phyloP scores from a whole-genome alignment of 2,113 vertebrate genomes.

The Hemicordylus capensis region DNA sequence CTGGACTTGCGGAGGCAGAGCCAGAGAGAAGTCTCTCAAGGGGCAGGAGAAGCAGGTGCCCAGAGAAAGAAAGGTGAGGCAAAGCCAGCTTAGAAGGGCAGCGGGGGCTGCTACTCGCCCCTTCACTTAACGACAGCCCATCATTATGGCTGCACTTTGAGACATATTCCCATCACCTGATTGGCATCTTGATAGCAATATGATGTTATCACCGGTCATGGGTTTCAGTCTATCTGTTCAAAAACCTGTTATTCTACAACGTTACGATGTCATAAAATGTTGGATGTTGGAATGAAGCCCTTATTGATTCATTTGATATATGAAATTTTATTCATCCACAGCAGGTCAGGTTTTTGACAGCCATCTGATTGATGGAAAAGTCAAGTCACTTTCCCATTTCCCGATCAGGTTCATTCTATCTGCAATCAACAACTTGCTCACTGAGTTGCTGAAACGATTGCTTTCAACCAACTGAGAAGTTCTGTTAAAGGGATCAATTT shows the following conservation, averaged over 20 bases:
- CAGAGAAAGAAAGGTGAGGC: neutral
- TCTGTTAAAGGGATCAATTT: neutral
- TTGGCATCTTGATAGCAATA: neutral
- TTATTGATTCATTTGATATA: slow-evolving; percentile 1
- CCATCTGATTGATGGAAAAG: neutral
- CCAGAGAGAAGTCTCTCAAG: neutral
- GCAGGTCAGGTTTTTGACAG: slow-evolving; percentile 10
- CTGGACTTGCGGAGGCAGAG: neutral
- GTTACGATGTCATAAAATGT: neutral
- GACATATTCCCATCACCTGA: neutral
- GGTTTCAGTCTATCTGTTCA: neutral
- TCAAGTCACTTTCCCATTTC: neutral
- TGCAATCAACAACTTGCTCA: slow-evolving; percentile 6
- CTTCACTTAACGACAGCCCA: no score
- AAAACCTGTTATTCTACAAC: neutral
- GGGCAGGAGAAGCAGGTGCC: neutral
- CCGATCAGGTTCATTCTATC: neutral
- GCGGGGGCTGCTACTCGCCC: neutral
- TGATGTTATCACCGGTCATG: neutral
- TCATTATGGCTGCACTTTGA: neutral
- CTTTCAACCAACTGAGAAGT: no score
- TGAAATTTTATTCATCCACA: slow-evolving; percentile 5
- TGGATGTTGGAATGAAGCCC: neutral
- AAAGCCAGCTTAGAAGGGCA: neutral
- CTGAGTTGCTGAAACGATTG: no score